phyloP scores from a whole-genome alignment of 2,113 vertebrate genomes.

The Melanerpes formicivorus region DNA sequence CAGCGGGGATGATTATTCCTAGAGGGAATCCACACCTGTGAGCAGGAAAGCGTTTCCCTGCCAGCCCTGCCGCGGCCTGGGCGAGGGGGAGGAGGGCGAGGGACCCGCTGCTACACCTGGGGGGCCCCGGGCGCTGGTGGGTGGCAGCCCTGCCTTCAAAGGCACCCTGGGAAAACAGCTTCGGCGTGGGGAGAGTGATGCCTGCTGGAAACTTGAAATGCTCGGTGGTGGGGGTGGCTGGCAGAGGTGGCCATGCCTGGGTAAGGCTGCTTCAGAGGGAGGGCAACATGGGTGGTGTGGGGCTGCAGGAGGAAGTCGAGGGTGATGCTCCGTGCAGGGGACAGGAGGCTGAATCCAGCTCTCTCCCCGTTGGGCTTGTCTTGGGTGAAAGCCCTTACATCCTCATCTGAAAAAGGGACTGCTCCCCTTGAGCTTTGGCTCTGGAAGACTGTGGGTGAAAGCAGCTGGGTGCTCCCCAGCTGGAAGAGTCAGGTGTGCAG shows the following conservation, averaged over 20 bases:
- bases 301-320: background rate
- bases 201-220: conserved; percentile 4
- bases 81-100: conserved; percentile 31
- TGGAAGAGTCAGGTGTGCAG: background rate
- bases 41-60: conserved; percentile 43
- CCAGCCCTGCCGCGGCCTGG: background rate
- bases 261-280: background rate
- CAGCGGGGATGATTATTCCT: conserved; percentile 49
- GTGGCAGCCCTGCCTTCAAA: conserved; percentile 51
- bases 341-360: background rate
- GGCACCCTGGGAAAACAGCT: conserved; percentile 54
- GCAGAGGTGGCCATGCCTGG: background rate
- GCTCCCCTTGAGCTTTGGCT: background rate
- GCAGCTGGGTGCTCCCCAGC: rapidly evolving
- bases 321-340: background rate
- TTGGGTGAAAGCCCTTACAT: background rate
- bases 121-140: conserved; percentile 46
- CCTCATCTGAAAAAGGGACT: background rate
- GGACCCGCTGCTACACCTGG: conserved; percentile 49
- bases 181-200: background rate
- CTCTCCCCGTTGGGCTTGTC: rapidly evolving
- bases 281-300: background rate
- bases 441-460: background rate
- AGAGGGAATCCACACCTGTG: conserved; percentile 59
- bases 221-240: background rate